These are phyloP conservation scores for Eilema caniola DNA, from an alignment of 2,888 invertebrate species.

Conservation along the genomic window DNA sequence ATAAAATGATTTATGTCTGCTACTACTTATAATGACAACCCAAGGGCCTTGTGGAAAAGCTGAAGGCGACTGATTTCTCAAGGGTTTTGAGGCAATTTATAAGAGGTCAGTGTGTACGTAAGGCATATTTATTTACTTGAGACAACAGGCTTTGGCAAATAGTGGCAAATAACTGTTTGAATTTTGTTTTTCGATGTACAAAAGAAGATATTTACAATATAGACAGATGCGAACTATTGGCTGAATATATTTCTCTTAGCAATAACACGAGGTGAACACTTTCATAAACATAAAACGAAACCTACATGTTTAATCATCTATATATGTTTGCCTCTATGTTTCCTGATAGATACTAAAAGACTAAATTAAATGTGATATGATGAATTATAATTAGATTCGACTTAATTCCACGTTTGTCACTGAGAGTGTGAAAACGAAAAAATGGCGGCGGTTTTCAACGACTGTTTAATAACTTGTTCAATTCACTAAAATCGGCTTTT, in stretches of 20 bases:
- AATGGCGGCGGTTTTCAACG: no score
- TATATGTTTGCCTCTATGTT: not conserved
- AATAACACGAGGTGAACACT: not conserved
- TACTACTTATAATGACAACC: constrained; percentile 45
- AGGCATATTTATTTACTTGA: constrained; percentile 8
- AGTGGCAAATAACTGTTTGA: not conserved
- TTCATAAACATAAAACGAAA: not conserved
- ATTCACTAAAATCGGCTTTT: no score
- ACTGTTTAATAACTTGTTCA: no score
- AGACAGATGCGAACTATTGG: not conserved
- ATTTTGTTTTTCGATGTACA: not conserved
- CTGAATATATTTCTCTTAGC: not conserved
- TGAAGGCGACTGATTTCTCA: constrained; percentile 25
- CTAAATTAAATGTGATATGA: no score
- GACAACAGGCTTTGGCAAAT: constrained; percentile 8
- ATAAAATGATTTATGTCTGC: constrained; percentile 75
- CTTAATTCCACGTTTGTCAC: no score
- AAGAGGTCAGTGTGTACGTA: constrained; percentile 10
- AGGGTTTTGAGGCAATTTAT: constrained; percentile 23
- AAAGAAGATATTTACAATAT: not conserved
- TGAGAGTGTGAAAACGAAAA: no score
- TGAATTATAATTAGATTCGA: no score
- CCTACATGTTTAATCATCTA: not conserved
- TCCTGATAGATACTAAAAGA: not conserved
- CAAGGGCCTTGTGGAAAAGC: constrained; percentile 35